phyloP scores from a whole-genome alignment of 2,888 invertebrate genomes.

The Drosophila melanosoma region DNA sequence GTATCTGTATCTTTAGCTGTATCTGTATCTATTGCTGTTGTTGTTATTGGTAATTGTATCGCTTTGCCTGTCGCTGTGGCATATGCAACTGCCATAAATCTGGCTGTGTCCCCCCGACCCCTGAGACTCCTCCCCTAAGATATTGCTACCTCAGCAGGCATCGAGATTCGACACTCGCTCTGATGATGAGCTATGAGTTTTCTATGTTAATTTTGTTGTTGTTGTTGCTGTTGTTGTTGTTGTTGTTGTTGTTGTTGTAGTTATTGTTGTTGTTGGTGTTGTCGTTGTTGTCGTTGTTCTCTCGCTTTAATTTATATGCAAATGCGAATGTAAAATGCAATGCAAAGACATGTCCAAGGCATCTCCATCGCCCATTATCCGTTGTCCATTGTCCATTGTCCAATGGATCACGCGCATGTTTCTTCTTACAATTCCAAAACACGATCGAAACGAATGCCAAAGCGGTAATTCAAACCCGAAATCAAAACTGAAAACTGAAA shows the following conservation, averaged over 20 bases:
- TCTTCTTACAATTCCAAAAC: conserved; percentile 55
- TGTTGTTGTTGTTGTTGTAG: neutral
- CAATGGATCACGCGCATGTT: conserved; percentile 61
- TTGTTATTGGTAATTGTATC: conserved; percentile 70
- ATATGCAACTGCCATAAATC: conserved; percentile 75
- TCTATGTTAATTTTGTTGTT: conserved; percentile 67
- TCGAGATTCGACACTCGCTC: conserved; percentile 70
- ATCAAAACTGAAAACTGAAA: conserved; percentile 23
- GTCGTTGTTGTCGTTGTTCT: conserved; percentile 13
- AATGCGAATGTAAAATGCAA: conserved; percentile 61
- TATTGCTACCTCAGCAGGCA: conserved; percentile 28
- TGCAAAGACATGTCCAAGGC: conserved; percentile 46
- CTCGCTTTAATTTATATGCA: conserved; percentile 65
- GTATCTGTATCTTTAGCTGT: conserved; percentile 5
- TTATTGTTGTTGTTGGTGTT: neutral
- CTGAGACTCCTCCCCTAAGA: neutral
- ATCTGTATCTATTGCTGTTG: conserved; percentile 24
- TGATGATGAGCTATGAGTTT: conserved; percentile 79
- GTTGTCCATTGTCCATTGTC: conserved; percentile 29
- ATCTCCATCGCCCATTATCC: conserved; percentile 7
- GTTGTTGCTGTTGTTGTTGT: conserved; percentile 8
- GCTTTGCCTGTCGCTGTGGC: conserved; percentile 53
- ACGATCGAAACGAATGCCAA: conserved; percentile 62
- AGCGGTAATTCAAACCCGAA: conserved; percentile 43
- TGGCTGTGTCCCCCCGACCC: conserved; percentile 7